Conservation (phyloP, 2,113 vertebrate genomes). For the Cyanoramphus novaezelandiae region DNA sequence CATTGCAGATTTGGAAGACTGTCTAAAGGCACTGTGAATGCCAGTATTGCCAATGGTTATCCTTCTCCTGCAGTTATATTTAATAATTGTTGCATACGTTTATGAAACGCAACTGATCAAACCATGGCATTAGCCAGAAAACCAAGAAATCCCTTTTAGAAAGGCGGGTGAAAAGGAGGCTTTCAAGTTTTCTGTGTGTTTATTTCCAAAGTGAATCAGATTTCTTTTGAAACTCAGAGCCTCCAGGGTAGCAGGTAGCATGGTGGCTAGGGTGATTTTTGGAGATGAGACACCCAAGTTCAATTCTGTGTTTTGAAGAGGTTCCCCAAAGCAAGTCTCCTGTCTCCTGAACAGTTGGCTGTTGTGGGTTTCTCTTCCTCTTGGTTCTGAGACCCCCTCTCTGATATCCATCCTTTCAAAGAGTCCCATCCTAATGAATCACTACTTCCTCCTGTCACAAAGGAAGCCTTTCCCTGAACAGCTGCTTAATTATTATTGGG, state of each 20-base stretch:
- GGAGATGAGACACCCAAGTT: background rate
- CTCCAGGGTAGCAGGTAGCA: background rate
- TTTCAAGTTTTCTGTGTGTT: background rate
- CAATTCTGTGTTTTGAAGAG: background rate
- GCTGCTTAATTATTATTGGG: background rate
- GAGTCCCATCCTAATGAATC: background rate
- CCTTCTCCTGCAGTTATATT: background rate
- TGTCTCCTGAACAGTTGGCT: background rate
- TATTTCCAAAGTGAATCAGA: background rate
- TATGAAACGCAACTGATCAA: background rate
- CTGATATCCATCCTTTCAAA: background rate
- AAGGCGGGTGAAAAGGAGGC: background rate
- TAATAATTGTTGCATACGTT: background rate
- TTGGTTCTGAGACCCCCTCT: background rate
- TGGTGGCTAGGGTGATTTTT: background rate
- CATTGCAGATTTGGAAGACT: background rate
- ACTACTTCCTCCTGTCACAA: background rate
- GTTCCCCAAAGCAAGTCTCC: fast-evolving
- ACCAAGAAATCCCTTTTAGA: background rate
- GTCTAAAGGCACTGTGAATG: background rate
- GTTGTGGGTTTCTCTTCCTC: background rate
- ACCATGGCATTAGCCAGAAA: background rate
- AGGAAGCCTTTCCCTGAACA: background rate
- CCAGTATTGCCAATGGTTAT: background rate
- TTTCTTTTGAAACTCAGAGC: background rate